These are phyloP conservation scores for Zeugodacus cucurbitae DNA, from an alignment of 1,140 invertebrate genomes.

Conservation along the genomic window DNA sequence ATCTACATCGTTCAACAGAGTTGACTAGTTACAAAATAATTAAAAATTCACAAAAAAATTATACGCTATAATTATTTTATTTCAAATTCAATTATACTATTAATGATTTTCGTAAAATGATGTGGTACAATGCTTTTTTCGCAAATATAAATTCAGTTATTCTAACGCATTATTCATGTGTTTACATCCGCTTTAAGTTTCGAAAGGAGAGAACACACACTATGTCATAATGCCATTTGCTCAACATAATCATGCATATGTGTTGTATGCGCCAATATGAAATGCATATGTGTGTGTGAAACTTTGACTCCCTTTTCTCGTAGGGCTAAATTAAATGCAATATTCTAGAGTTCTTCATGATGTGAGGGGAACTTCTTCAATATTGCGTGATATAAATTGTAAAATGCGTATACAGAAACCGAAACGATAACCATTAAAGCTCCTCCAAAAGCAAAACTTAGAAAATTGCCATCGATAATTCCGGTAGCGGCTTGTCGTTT, in stretches of 20 bases:
- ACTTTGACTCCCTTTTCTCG: background rate
- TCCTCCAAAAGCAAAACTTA: conserved; percentile 81
- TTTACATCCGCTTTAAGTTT: no score
- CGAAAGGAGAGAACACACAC: background rate
- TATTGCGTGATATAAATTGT: conserved; percentile 83
- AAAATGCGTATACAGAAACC: conserved; percentile 85
- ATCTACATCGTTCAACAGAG: no score
- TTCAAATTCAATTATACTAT: background rate
- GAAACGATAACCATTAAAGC: conserved; percentile 80
- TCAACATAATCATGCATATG: background rate
- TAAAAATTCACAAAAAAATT: no score
- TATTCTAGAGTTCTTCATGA: conserved; percentile 78
- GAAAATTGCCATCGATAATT: conserved; percentile 82
- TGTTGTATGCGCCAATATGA: no score
- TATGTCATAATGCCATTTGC: background rate
- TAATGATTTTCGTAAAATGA: background rate
- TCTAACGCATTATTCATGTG: background rate
- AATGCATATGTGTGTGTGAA: background rate
- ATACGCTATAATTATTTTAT: background rate
- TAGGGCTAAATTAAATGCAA: background rate
- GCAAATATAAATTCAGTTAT: background rate
- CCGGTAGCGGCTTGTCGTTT: conserved; percentile 69
- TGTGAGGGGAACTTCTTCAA: conserved; percentile 81
- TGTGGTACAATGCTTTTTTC: background rate
- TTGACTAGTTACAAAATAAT: no score